Conservation (phyloP, 1,140 invertebrate genomes). For the Chironomus striatipennis region DNA sequence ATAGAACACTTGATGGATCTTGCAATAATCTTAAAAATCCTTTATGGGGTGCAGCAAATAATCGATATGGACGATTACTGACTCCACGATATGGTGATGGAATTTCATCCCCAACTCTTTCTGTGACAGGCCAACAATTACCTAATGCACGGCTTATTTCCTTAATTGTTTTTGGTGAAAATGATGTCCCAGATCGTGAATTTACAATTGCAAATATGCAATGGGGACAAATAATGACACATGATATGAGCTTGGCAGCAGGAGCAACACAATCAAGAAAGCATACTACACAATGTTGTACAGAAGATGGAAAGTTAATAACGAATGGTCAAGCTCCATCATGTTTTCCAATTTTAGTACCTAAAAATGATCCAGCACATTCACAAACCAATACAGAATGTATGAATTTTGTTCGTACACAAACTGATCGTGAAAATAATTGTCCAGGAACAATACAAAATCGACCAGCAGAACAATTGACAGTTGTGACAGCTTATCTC, state of each 20-base stretch:
- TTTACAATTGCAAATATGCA: slow-evolving; percentile 74
- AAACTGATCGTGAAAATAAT: slow-evolving; percentile 56
- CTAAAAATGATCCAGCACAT: slow-evolving; percentile 73
- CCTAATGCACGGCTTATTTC: slow-evolving; percentile 64
- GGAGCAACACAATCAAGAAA: slow-evolving; percentile 64
- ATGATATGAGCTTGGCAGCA: slow-evolving; percentile 72
- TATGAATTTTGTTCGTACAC: slow-evolving; percentile 77
- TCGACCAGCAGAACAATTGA: slow-evolving; percentile 70
- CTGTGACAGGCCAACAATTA: slow-evolving; percentile 51
- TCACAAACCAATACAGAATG: slow-evolving; percentile 57
- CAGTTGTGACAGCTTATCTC: slow-evolving; percentile 72
- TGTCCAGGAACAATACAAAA: slow-evolving; percentile 48
- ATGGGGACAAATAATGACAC: slow-evolving; percentile 80
- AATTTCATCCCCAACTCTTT: slow-evolving; percentile 52
- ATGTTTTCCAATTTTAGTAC: slow-evolving; percentile 81
- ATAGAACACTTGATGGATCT: slow-evolving; percentile 70
- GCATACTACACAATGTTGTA: slow-evolving; percentile 58
- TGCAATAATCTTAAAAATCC: slow-evolving; percentile 75
- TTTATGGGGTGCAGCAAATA: slow-evolving; percentile 62
- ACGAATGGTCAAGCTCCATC: slow-evolving; percentile 41
- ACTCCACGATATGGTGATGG: slow-evolving; percentile 74
- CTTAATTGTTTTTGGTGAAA: slow-evolving; percentile 53
- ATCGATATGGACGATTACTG: slow-evolving; percentile 49
- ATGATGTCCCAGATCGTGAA: slow-evolving; percentile 56
- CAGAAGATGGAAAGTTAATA: slow-evolving; percentile 51